Percentiles rank a stretch among this genome's conserved stretches.
phyloP scores from a whole-genome alignment of 2,888 invertebrate species.

The Himalopsyche tibetana region DNA sequence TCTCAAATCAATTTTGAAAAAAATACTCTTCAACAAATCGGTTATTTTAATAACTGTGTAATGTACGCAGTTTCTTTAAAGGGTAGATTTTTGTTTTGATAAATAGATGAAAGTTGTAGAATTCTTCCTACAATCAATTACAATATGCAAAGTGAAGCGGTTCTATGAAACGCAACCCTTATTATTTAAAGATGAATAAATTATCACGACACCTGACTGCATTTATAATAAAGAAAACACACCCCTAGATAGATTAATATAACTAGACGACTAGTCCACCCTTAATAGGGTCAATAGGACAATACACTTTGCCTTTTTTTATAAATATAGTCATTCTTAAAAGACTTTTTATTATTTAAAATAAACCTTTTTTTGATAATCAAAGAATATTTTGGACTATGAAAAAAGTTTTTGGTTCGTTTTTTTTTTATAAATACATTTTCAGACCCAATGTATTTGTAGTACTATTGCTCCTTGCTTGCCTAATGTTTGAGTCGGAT shows the following conservation, averaged over 20 bases:
- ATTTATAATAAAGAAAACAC: constrained; percentile 26
- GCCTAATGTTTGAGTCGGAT: no score
- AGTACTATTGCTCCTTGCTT: no score
- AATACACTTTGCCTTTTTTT: neutral
- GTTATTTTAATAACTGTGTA: no score
- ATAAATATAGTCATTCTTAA: neutral
- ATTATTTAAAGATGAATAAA: constrained; percentile 20
- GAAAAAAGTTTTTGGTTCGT: no score
- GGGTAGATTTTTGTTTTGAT: neutral
- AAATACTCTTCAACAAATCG: no score
- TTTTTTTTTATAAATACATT: no score
- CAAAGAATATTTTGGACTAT: no score
- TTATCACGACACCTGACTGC: constrained; percentile 16
- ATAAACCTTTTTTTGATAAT: no score
- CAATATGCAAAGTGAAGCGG: neutral
- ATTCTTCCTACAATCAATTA: neutral
- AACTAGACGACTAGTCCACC: constrained; percentile 6
- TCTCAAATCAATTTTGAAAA: no score
- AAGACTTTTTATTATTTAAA: neutral
- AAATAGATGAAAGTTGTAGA: neutral
- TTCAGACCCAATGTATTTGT: no score
- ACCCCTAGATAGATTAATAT: constrained; percentile 28
- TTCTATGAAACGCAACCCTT: constrained; percentile 31
- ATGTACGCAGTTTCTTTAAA: neutral
- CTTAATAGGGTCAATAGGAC: constrained; percentile 16